These are phyloP conservation scores for Sphyrna mokarran DNA, from an alignment of 2,113 vertebrate species.

Conservation along the genomic window DNA sequence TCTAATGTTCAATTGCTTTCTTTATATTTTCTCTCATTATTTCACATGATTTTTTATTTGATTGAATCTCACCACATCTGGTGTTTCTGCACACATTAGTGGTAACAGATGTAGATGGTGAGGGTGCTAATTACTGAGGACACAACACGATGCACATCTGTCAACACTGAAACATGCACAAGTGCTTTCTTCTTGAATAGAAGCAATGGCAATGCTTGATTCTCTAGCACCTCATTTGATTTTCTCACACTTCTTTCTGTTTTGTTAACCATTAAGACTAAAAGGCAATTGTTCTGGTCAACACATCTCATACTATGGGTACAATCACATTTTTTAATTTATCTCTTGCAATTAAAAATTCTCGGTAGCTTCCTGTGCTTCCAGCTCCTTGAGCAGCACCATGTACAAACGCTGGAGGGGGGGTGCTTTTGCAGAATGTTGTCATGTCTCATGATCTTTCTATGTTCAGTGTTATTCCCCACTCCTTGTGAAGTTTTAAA, in stretches of 20 bases:
- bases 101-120: constrained; percentile 82
- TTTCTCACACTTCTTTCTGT: not conserved
- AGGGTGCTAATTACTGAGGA: constrained; percentile 77
- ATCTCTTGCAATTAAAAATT: not conserved
- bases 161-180: constrained; percentile 74
- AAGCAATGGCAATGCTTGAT: constrained; percentile 80
- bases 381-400: not conserved
- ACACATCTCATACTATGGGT: not conserved
- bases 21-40: constrained; percentile 76
- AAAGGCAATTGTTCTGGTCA: not conserved
- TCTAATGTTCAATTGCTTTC: constrained; percentile 86
- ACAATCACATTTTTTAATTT: not conserved
- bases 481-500: not conserved
- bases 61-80: constrained; percentile 82
- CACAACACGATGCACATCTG: constrained; percentile 79
- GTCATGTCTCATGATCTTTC: not conserved
- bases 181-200: constrained; percentile 89
- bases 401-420: not conserved
- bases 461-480: not conserved
- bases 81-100: constrained; percentile 74
- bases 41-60: constrained; percentile 63
- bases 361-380: not conserved
- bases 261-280: not conserved
- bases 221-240: not conserved
- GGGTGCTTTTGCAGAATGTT: not conserved